Base-by-base conservation (phyloP, 2,888 invertebrate genomes). In the Dryobotodes eremita region DNA sequence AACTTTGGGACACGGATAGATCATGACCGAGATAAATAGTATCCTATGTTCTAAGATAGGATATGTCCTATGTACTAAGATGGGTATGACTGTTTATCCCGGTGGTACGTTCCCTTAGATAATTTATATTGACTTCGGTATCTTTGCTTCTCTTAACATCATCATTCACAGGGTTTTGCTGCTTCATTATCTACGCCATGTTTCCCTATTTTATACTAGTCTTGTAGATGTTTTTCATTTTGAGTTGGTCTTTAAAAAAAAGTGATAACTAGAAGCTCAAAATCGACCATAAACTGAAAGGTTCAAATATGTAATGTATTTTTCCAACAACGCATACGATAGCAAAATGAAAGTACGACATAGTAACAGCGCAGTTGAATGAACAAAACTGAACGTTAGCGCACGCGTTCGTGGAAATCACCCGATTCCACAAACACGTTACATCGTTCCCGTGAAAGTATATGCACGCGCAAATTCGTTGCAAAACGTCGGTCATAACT, bases 401-500 rank as follows among this genome's bases (percentile, higher is more conserved):
- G 13, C 36, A 13, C 42, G 26, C 50, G 59, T 76, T 76, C 23
- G 42, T 75, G 8, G 23, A 17, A 61, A 31, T 17, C 23, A 26
- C 10, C 26, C 23, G 11, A 76, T 76, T 75, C 17, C 59, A 61
- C 15, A 10, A 26, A 31, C 17, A 26, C 26, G 23, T 36, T 13
- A 23, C 23, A 3, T 23, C 20, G 1, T 36, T n/a, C 17, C 15
- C 4, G 2, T 26, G 6, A 66, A 70, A 1, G 46, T 10, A 46
- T 50, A 15, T 42, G 15, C 31, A 23, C 17, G 50, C 15, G 23
- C n/a, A 42, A 68, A 62, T 31, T 48, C 17, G 20, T 26, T 31
- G 42, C 53, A 46, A 82, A 85, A 76, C 26, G 13, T 53, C 20
- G 46, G 26, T 62, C 76, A 70, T 53, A 59, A 26, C 65, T 62